phyloP scores from a whole-genome alignment of 1,140 invertebrate species.

The Fopius arisanus region DNA sequence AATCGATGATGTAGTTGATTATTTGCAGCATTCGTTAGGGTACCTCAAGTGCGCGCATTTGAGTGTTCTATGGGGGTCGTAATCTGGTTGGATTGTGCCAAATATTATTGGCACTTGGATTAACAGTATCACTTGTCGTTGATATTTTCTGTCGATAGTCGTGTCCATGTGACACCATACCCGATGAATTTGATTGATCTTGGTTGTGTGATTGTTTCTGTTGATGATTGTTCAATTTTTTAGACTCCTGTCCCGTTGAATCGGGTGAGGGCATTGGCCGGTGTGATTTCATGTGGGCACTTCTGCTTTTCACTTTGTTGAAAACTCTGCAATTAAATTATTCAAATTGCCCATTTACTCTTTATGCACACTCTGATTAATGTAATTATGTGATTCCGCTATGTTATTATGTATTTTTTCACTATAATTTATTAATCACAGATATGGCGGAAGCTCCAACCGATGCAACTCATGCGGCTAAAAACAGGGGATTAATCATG shows the following conservation, averaged over 20 bases:
- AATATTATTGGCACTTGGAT: conserved; percentile 33
- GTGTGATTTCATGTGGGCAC: conserved; percentile 98
- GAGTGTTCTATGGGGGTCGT: conserved; percentile 60
- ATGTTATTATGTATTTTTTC: too few species aligned
- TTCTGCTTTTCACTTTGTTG: conserved; percentile 96
- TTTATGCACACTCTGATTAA: too few species aligned
- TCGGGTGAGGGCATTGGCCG: conserved; percentile 70
- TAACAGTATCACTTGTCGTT: conserved; percentile 37
- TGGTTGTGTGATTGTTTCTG: conserved; percentile 31
- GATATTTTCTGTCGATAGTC: conserved; percentile 40
- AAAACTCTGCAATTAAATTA: conserved; percentile 81
- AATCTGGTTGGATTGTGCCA: conserved; percentile 61
- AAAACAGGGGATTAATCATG: background rate
- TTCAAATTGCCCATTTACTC: background rate
- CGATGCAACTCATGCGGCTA: background rate
- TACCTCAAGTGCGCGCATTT: conserved; percentile 58
- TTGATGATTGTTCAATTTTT: conserved; percentile 47
- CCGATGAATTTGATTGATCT: conserved; percentile 36
- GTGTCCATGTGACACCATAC: conserved; percentile 34
- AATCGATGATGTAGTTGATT: background rate
- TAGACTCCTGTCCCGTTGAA: conserved; percentile 64
- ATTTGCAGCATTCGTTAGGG: conserved; percentile 59
- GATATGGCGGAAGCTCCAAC: too few species aligned
- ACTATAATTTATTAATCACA: too few species aligned
- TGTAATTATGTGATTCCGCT: background rate